Conservation (phyloP, 2,113 vertebrate species). For the Ginglymostoma cirratum region DNA sequence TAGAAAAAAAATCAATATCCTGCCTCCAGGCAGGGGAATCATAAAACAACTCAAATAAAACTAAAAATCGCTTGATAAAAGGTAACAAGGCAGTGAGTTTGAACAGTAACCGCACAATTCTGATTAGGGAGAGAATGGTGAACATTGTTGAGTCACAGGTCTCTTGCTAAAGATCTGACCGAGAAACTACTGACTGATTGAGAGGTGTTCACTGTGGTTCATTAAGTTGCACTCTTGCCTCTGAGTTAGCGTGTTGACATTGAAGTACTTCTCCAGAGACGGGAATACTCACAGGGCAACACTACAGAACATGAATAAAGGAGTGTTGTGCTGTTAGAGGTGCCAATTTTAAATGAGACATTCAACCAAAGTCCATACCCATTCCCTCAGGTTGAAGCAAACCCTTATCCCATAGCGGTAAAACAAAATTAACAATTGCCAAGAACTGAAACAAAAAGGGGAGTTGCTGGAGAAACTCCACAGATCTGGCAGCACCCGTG, state of each 20-base stretch:
- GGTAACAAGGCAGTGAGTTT: neutral
- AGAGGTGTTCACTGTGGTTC: neutral
- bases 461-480: too few species aligned
- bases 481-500: too few species aligned
- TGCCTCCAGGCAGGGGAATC: conserved; percentile 19
- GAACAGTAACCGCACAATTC: neutral
- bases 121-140: neutral
- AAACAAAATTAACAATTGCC: too few species aligned
- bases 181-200: neutral
- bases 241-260: neutral
- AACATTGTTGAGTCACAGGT: neutral
- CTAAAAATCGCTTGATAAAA: conserved; percentile 24
- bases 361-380: neutral
- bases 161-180: neutral
- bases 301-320: neutral
- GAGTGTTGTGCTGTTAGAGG: neutral
- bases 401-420: neutral
- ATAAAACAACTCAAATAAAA: conserved; percentile 36
- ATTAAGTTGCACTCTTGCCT: neutral
- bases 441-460: too few species aligned
- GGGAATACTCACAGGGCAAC: neutral
- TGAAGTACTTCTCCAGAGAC: neutral
- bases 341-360: neutral
- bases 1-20: neutral
- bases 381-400: neutral